Evolutionary conservation across 2,888 invertebrate genomes (phyloP).

Genomic region (Ophonus ardosiacus): DNA sequence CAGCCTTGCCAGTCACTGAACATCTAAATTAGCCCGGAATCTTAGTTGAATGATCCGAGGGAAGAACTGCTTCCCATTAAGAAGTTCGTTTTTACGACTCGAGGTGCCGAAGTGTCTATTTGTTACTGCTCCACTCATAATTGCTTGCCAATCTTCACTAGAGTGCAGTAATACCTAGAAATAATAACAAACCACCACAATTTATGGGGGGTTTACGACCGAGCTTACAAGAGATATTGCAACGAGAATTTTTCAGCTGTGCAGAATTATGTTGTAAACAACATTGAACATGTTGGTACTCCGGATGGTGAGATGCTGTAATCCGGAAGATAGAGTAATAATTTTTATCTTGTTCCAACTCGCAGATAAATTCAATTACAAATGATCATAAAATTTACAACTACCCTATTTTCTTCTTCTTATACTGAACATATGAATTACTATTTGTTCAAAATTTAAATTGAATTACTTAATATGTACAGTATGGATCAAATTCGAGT

Average conservation of each 20-base stretch:
- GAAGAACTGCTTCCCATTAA: conserved; percentile 33
- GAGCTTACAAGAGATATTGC: background rate
- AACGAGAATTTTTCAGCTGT: background rate
- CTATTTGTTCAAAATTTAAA: no score
- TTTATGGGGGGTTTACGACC: background rate
- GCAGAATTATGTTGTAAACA: background rate
- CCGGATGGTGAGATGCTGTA: no score
- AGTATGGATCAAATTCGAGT: no score
- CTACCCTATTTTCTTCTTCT: no score
- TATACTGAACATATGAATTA: no score
- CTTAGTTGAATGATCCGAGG: conserved; percentile 51
- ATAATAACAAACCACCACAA: background rate
- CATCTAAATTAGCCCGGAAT: conserved; percentile 57
- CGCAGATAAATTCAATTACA: no score
- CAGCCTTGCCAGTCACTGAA: conserved; percentile 31
- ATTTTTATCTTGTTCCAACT: no score
- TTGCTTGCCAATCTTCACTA: conserved; percentile 19
- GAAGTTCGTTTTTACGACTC: conserved; percentile 52
- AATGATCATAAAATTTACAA: no score
- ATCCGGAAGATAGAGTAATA: no score
- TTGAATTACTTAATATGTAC: no score
- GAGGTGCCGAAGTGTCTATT: conserved; percentile 33
- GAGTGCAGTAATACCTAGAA: background rate
- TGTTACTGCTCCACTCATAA: conserved; percentile 16
- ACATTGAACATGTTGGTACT: background rate